These are phyloP conservation scores for Paguma larvata DNA, from an alignment of 2,797 vertebrate genomes.

Conservation along the genomic window DNA sequence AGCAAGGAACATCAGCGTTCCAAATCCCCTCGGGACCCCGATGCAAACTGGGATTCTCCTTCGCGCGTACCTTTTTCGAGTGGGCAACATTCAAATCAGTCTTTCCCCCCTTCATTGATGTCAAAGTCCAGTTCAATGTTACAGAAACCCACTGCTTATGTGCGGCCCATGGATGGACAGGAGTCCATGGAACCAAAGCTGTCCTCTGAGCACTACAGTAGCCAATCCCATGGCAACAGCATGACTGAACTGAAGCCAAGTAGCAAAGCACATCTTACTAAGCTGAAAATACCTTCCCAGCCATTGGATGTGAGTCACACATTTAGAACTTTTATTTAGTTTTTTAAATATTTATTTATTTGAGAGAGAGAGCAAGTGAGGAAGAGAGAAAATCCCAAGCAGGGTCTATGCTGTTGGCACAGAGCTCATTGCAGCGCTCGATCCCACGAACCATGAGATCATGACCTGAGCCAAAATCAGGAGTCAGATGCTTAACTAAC, in stretches of 20 bases:
- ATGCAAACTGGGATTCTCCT: slow-evolving; percentile 98
- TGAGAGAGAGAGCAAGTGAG: neutral
- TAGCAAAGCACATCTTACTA: slow-evolving; percentile 97
- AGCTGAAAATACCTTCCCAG: slow-evolving; percentile 98
- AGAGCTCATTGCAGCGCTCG: too few relatives aligned
- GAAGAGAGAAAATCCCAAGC: neutral
- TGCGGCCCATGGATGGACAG: slow-evolving; percentile 99
- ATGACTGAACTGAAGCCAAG: slow-evolving; percentile 96
- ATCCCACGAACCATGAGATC: neutral
- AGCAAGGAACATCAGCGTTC: slow-evolving; percentile 96
- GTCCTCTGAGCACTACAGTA: slow-evolving; percentile 94
- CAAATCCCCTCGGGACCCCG: slow-evolving; percentile 97
- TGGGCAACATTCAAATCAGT: slow-evolving; percentile 95
- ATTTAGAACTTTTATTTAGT: neutral
- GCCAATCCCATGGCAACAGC: slow-evolving; percentile 93
- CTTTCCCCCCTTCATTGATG: slow-evolving; percentile 98
- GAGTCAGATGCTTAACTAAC: neutral
- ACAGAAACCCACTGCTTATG: slow-evolving; percentile 99
- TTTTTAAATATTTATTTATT: neutral
- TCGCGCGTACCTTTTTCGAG: slow-evolving; percentile 96
- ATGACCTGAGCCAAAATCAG: neutral
- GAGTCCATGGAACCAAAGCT: slow-evolving; percentile 97
- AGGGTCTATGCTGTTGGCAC: too few relatives aligned
- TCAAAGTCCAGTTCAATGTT: slow-evolving; percentile 97
- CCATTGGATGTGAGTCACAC: slow-evolving; percentile 94